Evolutionary conservation across 2,797 vertebrate species (phyloP), one percentile per base, ranked within the genome.

Genomic region (Leptatherina wallacei): DNA sequence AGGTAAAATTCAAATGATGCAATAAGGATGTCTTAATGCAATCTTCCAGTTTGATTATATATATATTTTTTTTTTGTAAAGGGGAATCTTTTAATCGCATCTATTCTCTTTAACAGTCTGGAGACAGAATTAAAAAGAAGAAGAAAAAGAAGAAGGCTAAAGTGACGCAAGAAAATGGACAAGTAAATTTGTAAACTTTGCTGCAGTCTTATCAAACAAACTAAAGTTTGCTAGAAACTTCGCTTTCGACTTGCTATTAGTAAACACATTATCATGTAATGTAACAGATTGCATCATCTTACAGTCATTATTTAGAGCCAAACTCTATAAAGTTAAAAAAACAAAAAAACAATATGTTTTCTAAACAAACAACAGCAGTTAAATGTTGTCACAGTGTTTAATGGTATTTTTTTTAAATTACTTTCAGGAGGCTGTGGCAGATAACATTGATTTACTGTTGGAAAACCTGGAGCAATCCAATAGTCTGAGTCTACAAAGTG

Each of bases 71-170:
- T 20, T 44, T 20, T 6, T 18, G 4, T 36, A 12, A 69, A 58
- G 27, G 12, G 51, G 4, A 1, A 22, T 16, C 5, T 65, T 65
- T 69, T 10, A 0, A 29, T 55, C 0, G 51, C 90, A 81, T 44
- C 63, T 84, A 73, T 61, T 75, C 82, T 82, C 33, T 77, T 62
- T 36, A 69, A 61, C 33, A 97, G 97, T 61, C 76, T 33, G 91
- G 86, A 80, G 91, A 95, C 83, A 95, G 95, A 92, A 80, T 90
- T 22, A 95, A 95, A 71, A 98, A 97, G 93, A 99, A 97, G 81
- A 99, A 96, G 85, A 99, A 97, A 92, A 98, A 97, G 90, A 98
- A 95, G 88, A 99, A 96, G 91, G 91, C 90, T 24, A 98, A 95
- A 92, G 93, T 64, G 0, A 14, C 86, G 0, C 1, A 92, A 61